These are phyloP conservation scores for Diploptera punctata DNA, from an alignment of 2,888 invertebrate genomes.

Conservation along the genomic window DNA sequence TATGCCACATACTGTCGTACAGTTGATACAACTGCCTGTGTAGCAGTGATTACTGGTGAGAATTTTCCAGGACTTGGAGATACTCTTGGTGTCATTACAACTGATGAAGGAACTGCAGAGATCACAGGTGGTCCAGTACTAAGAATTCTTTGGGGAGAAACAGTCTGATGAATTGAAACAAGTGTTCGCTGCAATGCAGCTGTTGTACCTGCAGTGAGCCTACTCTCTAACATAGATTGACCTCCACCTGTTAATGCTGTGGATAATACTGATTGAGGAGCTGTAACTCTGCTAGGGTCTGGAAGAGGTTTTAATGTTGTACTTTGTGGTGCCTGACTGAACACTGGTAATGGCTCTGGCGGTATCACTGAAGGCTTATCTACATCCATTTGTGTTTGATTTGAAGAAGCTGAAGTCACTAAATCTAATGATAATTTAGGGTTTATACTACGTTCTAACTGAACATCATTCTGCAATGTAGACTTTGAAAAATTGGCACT, in stretches of 20 bases:
- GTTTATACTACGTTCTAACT: slow-evolving; percentile 5
- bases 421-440: background rate
- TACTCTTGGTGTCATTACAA: slow-evolving; percentile 22
- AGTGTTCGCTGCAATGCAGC: background rate
- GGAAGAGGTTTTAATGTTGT: background rate
- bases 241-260: background rate
- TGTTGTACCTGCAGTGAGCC: slow-evolving; percentile 1
- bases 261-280: background rate
- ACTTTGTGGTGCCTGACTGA: background rate
- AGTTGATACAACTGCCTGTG: background rate
- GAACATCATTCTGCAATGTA: background rate
- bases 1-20: slow-evolving; percentile 17
- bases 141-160: background rate
- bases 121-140: background rate
- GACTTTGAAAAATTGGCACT: background rate
- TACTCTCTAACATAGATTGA: slow-evolving; percentile 24
- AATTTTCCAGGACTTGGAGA: background rate
- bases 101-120: slow-evolving; percentile 14
- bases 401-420: background rate
- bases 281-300: background rate
- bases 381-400: background rate
- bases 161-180: background rate
- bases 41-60: background rate
- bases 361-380: background rate
- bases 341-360: slow-evolving; percentile 1